phyloP scores from a whole-genome alignment of 2,888 invertebrate genomes.

The Siphonodentalium dalli region DNA sequence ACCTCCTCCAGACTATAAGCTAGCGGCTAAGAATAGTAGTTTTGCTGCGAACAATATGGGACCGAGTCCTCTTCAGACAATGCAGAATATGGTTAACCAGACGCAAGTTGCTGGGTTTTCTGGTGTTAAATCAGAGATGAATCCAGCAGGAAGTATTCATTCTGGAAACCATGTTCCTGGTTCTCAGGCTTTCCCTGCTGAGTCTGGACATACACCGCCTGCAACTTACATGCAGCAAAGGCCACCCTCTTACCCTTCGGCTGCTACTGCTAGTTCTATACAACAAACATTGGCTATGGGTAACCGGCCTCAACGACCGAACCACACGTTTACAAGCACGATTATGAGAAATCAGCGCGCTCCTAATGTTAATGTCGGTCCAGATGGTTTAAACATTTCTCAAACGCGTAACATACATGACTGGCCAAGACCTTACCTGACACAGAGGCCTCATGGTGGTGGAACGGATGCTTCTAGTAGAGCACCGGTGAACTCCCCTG shows the following conservation, averaged over 20 bases:
- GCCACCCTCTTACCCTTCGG: conserved; percentile 40
- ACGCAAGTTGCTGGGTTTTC: conserved; percentile 43
- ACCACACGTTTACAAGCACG: conserved; percentile 55
- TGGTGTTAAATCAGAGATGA: conserved; percentile 46
- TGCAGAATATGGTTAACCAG: conserved; percentile 70
- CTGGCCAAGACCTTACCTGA: no score
- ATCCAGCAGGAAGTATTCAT: conserved; percentile 20
- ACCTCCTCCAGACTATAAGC: conserved; percentile 85
- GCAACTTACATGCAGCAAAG: conserved; percentile 37
- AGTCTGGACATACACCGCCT: conserved; percentile 28
- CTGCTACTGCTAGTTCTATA: conserved; percentile 32
- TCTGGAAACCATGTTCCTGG: conserved; percentile 6
- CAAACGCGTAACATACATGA: conserved; percentile 68
- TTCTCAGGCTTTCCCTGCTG: background rate
- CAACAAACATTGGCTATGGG: no score
- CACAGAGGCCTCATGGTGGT: no score
- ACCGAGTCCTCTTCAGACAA: conserved; percentile 59
- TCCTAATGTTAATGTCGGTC: conserved; percentile 71
- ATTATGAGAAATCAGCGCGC: conserved; percentile 69
- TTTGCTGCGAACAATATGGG: conserved; percentile 30
- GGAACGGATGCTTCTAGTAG: no score
- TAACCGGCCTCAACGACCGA: conserved; percentile 33
- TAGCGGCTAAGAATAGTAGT: conserved; percentile 39
- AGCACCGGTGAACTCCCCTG: no score
- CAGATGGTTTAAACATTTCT: conserved; percentile 67